A percentile compares a stretch with the other conserved stretches of the same genome.
Evolutionary conservation across 2,113 vertebrate species (phyloP).

Genomic region (Chamaetylas fuelleborni): DNA sequence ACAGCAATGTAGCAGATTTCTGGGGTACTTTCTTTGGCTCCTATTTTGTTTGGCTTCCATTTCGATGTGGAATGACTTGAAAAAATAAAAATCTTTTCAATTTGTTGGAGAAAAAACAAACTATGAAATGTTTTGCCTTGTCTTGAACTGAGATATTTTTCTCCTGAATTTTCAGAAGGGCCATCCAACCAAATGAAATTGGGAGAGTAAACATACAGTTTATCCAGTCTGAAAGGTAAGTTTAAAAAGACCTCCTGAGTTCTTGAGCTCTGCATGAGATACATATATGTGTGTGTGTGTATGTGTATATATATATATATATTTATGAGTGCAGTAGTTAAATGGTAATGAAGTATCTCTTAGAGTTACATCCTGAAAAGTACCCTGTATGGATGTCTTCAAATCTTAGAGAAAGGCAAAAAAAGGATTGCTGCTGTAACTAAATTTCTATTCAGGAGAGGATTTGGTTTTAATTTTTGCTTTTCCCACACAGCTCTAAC

Average conservation of each 20-base stretch:
- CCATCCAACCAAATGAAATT: background rate
- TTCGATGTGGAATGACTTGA: background rate
- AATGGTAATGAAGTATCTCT: background rate
- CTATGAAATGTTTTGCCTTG: background rate
- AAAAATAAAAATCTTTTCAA: background rate
- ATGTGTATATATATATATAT: no score
- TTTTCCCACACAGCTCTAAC: background rate
- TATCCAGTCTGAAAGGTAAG: background rate
- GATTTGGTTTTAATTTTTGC: background rate
- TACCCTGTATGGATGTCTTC: background rate
- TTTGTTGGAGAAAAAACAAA: background rate
- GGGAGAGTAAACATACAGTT: background rate
- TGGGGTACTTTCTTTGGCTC: background rate
- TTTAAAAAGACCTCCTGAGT: background rate
- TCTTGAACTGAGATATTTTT: background rate
- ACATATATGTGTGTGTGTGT: no score
- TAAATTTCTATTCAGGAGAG: background rate
- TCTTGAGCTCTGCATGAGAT: background rate
- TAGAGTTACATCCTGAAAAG: background rate
- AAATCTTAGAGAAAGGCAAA: background rate
- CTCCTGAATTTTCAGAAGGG: background rate
- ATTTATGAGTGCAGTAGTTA: background rate
- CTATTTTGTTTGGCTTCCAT: slow-evolving; percentile 17
- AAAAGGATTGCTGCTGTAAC: background rate
- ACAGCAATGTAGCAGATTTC: background rate